A percentile compares a stretch with the other conserved stretches of the same genome.
phyloP scores from a whole-genome alignment of 35 echinoderm and acorn worm species.

The Nesometra sesokonis region DNA sequence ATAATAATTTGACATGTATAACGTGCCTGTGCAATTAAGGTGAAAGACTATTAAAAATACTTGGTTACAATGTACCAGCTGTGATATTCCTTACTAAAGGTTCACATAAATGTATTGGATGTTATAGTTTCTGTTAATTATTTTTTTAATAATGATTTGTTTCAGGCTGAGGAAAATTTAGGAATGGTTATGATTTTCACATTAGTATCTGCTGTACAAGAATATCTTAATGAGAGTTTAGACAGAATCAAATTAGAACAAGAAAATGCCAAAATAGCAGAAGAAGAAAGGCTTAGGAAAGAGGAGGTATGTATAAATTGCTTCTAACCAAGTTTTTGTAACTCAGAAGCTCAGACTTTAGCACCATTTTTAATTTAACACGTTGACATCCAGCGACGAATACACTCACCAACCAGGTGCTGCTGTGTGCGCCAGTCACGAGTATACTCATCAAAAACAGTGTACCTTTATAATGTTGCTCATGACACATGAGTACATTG shows the following conservation, averaged over 20 bases:
- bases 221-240: slow-evolving; percentile 85
- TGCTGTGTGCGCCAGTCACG: no score
- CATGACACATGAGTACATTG: no score
- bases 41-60: no score
- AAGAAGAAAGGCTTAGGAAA: slow-evolving; percentile 55
- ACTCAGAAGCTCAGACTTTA: not conserved
- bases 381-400: no score
- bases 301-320: slow-evolving; percentile 49
- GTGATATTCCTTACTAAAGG: not conserved
- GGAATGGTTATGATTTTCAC: slow-evolving; percentile 97
- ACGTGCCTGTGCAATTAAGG: no score
- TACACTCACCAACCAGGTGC: no score
- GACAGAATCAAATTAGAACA: slow-evolving; percentile 55
- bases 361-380: not conserved
- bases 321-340: not conserved
- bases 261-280: slow-evolving; percentile 26
- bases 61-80: not conserved
- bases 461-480: no score
- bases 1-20: no score
- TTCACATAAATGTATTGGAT: not conserved
- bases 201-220: slow-evolving; percentile 76
- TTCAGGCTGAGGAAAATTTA: slow-evolving; percentile 89
- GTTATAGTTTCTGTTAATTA: not conserved
- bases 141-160: no score
- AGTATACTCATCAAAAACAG: no score